Evolutionary conservation across 2,888 invertebrate species (phyloP).

Genomic region (Phyto melanocephala): DNA sequence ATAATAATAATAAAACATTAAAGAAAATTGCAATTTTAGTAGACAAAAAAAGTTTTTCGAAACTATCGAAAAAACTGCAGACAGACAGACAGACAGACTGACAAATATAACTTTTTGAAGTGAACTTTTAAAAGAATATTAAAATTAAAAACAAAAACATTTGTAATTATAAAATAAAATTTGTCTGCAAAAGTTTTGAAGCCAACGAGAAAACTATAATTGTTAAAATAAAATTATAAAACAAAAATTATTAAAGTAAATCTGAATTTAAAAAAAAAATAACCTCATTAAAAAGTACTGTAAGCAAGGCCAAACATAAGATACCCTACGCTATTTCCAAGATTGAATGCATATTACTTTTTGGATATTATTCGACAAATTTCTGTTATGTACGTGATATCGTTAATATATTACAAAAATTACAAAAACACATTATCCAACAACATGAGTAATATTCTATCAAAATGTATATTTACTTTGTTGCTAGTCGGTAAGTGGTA

Average conservation of each 20-base stretch:
- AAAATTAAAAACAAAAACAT: slow-evolving; percentile 44
- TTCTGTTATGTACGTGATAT: too few species aligned
- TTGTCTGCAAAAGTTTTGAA: slow-evolving; percentile 47
- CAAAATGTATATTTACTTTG: too few species aligned
- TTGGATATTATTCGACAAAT: too few species aligned
- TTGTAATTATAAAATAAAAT: slow-evolving; percentile 48
- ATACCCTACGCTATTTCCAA: too few species aligned
- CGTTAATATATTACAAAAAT: too few species aligned
- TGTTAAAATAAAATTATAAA: not conserved
- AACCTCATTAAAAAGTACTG: too few species aligned
- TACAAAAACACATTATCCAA: too few species aligned
- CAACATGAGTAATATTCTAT: too few species aligned
- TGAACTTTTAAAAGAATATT: slow-evolving; percentile 48
- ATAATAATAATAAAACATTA: slow-evolving; percentile 44
- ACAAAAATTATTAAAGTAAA: not conserved
- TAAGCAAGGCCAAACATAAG: too few species aligned
- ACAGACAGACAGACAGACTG: not conserved
- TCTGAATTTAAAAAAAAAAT: too few species aligned
- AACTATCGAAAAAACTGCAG: slow-evolving; percentile 6
- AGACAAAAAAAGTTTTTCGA: slow-evolving; percentile 58
- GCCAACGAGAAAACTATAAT: not conserved
- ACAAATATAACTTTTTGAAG: slow-evolving; percentile 46
- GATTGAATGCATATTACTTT: too few species aligned
- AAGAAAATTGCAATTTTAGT: slow-evolving; percentile 56
- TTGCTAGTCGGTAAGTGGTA: too few species aligned